Evolutionary conservation across 2,113 vertebrate genomes (phyloP).

Genomic region (Capricornis sumatraensis): DNA sequence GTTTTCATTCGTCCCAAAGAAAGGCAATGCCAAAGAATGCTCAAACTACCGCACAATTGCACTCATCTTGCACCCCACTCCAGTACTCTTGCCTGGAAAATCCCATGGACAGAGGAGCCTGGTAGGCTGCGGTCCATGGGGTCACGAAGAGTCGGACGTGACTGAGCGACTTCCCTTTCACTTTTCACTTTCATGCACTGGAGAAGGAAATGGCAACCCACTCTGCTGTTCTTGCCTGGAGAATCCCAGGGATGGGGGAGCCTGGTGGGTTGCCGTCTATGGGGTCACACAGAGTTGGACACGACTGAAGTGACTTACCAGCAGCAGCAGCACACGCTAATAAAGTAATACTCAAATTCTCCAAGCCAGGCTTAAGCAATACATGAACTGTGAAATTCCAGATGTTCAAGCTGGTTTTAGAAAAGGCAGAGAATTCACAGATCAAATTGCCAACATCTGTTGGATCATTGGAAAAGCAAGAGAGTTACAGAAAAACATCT

Average conservation of each 20-base stretch:
- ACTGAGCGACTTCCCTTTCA: too few relatives aligned
- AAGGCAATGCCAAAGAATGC: fast-evolving
- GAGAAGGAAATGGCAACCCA: too few relatives aligned
- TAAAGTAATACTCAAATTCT: neutral
- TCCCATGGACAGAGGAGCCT: too few relatives aligned
- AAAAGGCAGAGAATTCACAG: neutral
- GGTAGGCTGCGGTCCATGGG: too few relatives aligned
- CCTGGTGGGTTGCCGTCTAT: too few relatives aligned
- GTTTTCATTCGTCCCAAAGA: neutral
- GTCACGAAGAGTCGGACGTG: too few relatives aligned
- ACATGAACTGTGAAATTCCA: neutral
- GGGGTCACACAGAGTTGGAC: too few relatives aligned
- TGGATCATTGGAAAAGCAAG: neutral
- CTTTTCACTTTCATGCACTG: too few relatives aligned
- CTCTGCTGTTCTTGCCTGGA: too few relatives aligned
- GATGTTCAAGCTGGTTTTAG: neutral
- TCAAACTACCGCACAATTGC: neutral
- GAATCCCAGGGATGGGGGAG: too few relatives aligned
- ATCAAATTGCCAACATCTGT: neutral
- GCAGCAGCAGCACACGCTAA: neutral
- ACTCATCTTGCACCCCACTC: neutral
- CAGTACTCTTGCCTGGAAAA: too few relatives aligned
- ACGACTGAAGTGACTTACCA: too few relatives aligned
- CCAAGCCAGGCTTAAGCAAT: neutral
- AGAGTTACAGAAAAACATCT: neutral